These are phyloP conservation scores for Piscicola geometra DNA, from an alignment of 2,888 invertebrate species.

Conservation along the genomic window DNA sequence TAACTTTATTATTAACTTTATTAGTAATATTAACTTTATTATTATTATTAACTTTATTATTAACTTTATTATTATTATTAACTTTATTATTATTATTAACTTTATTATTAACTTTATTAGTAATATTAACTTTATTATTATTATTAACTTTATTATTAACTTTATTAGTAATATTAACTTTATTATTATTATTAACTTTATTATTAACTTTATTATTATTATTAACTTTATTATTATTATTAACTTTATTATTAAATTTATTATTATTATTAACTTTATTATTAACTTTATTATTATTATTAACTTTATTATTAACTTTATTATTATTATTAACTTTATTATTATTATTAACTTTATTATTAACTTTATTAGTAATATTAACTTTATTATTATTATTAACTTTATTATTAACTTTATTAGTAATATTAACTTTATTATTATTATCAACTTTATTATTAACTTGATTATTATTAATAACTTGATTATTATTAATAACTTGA, in stretches of 20 bases:
- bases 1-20: neutral
- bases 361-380: no score
- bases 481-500: no score
- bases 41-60: neutral
- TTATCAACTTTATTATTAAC: no score
- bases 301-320: neutral
- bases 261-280: neutral
- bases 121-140: neutral
- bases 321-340: neutral
- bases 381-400: no score
- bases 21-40: neutral
- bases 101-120: neutral
- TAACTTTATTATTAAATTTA: neutral
- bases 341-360: neutral
- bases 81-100: neutral
- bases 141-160: neutral
- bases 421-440: no score
- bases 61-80: neutral
- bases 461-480: no score
- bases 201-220: conserved; percentile 3
- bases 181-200: neutral
- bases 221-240: conserved; percentile 10
- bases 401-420: no score
- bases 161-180: neutral
- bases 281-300: no score